Evolutionary conservation across 2,888 invertebrate genomes (phyloP), one percentile per base, ranked within the genome.

Genomic region (Diloba caeruleocephala): DNA sequence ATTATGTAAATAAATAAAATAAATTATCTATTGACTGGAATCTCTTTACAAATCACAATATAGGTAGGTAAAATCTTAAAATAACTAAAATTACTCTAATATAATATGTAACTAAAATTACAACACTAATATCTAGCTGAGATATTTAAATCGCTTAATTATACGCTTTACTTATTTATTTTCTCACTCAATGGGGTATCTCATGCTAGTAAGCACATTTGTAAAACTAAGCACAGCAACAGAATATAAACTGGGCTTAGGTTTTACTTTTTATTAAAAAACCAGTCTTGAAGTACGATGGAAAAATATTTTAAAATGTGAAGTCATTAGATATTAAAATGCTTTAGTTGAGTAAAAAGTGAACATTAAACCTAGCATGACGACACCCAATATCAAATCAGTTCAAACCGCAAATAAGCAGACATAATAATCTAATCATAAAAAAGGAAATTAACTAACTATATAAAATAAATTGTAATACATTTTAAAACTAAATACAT

Each of bases 31-130:
- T 66, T 77, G 75, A 78, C 75, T 79, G 72, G 57, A 74, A 69
- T 78, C 54, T 77, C 54, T 70, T 70, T 67, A 63, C 50, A 55
- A 73, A 78, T 74, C 79, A 80, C 76, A 75, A 85, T 84, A 79
- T 36, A 34, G 29, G 9, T 55, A 44, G 42, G 42, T 49, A 46
- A 63, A 50, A 46, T 44, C 36, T 54, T 44, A 55, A 15, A 23
- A 28, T 42, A 21, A 43, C 19, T 57, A 53, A 61, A 53, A 54
- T 51, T 53, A 62, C 56, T 49, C 52, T 59, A 57, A 49, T n/a
- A 59, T 53, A 54, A 53, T 13, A 33, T 32, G 15, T 36, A 51
- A 45, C 37, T 29, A 38, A 57, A 63, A 31, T 32, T 33, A 65
- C 25, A 8, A 28, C 10, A 17, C 19, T 44, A 39, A 28, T 26